Evolutionary conservation across 2,113 vertebrate genomes (phyloP).

Genomic region (Ramphastos sulfuratus): DNA sequence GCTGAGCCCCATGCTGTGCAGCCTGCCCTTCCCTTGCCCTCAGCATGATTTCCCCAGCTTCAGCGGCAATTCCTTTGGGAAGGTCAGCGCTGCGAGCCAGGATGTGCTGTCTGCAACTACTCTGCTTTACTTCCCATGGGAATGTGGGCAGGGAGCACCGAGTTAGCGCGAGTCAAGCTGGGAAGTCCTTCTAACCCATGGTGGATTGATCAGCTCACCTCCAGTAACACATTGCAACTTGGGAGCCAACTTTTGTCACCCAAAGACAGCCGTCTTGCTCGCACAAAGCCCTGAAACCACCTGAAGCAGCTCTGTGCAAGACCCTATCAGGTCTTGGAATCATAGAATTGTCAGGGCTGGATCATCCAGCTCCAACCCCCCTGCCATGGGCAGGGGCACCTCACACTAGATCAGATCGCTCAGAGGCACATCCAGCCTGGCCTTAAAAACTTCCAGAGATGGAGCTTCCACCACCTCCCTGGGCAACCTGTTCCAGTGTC

Average conservation of each 20-base stretch:
- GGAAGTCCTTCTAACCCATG: background rate
- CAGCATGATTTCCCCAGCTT: background rate
- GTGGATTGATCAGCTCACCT: background rate
- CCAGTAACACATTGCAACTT: background rate
- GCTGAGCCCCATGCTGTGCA: background rate
- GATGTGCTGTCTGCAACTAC: background rate
- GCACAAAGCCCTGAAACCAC: background rate
- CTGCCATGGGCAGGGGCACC: no score
- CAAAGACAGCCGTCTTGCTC: background rate
- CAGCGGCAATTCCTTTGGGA: background rate
- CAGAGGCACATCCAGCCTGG: no score
- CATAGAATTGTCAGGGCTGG: no score
- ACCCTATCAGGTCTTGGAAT: background rate
- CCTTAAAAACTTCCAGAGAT: no score
- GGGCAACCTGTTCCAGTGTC: no score
- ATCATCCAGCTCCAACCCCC: no score
- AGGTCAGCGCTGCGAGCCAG: background rate
- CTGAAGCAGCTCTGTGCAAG: background rate
- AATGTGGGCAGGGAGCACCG: background rate
- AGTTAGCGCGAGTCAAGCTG: background rate
- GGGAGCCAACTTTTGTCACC: background rate
- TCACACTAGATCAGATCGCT: no score
- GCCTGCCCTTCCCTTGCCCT: background rate
- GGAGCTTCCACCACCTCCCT: no score
- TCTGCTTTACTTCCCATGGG: accelerated